These are phyloP conservation scores for Sinotaia quadrata DNA, from an alignment of 2,888 invertebrate genomes.

Conservation along the genomic window DNA sequence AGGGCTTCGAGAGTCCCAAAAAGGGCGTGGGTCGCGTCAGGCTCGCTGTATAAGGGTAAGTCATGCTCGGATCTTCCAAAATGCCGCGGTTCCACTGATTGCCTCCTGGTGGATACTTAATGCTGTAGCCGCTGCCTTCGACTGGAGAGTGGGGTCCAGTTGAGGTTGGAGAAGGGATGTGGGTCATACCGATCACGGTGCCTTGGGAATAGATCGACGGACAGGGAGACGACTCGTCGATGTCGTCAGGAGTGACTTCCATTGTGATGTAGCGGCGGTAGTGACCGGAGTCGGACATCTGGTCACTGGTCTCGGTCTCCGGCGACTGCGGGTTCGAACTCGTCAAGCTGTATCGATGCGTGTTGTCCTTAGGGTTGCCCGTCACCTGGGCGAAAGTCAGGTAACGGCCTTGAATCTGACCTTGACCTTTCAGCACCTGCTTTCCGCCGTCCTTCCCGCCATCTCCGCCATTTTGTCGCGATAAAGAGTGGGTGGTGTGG, in stretches of 20 bases:
- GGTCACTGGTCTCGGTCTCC: conserved; percentile 40
- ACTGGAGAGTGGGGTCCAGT: conserved; percentile 18
- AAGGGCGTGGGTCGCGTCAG: conserved; percentile 37
- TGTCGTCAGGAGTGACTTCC: conserved; percentile 47
- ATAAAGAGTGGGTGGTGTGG: conserved; percentile 38
- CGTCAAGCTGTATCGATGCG: conserved; percentile 44
- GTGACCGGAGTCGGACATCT: conserved; percentile 50
- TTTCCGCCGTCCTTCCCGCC: not conserved
- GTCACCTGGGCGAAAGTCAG: conserved; percentile 33
- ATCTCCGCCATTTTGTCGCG: conserved; percentile 17
- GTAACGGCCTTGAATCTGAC: conserved; percentile 30
- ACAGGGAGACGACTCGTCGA: conserved; percentile 42
- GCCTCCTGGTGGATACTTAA: conserved; percentile 14
- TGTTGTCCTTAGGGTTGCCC: conserved; percentile 28
- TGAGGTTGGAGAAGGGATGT: conserved; percentile 17
- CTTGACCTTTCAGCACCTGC: conserved; percentile 12
- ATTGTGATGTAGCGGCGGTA: conserved; percentile 50
- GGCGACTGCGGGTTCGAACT: conserved; percentile 43
- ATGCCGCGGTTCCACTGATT: conserved; percentile 22
- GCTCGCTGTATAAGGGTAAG: conserved; percentile 40
- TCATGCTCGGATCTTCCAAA: conserved; percentile 32
- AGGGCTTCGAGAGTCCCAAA: conserved; percentile 39
- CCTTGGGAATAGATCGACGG: conserved; percentile 17
- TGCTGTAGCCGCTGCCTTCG: conserved; percentile 15
- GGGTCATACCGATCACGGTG: conserved; percentile 28